Evolutionary conservation across 2,113 vertebrate genomes (phyloP), one percentile per base, ranked within the genome.

Genomic region (Misgurnus mizolepis): DNA sequence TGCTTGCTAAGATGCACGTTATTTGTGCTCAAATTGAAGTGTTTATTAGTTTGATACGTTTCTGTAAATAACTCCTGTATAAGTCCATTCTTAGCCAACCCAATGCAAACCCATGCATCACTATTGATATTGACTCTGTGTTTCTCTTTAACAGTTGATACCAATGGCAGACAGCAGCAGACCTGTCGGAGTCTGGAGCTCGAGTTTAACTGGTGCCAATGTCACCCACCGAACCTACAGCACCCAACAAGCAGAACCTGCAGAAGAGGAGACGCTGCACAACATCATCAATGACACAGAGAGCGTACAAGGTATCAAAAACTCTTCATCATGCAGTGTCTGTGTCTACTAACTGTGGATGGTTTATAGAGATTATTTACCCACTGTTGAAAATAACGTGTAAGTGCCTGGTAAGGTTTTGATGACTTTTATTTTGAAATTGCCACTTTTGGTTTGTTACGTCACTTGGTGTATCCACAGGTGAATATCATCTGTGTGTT

Each of bases 231-330:
- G 73, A 75, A 34, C 3, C 0, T 97, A 94, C 87, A 96, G 94
- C 90, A 95, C 95, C 0, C 95, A 95, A 79, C 90, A 94, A 11
- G 93, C 90, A 0, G 94, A 95, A 87, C 93, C 74, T 78, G 91
- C 86, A 43, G 84, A 93, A 39, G 93, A 94, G 0, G 93, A 94
- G 79, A 85, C 90, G 7, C 89, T 95, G 65, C 96, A 95, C 88
- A 94, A 84, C 43, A 95, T 98, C 90, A 95, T 95, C 87, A 92
- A 87, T 68, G 91, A 94, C 85, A 95, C 95, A 0, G 96, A 99
- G 91, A 90, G 89, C 0, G 93, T 98, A 7, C 88, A 95, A 92
- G 98, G 97, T 98, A 82, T 50, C 18, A 45, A 14, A 4, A 1
- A 50, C 8, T 27, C 27, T 27, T 27, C 2, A 27, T n/a, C 27